phyloP scores from a whole-genome alignment of 2,113 vertebrate genomes.

The Rhabdomys dilectus region DNA sequence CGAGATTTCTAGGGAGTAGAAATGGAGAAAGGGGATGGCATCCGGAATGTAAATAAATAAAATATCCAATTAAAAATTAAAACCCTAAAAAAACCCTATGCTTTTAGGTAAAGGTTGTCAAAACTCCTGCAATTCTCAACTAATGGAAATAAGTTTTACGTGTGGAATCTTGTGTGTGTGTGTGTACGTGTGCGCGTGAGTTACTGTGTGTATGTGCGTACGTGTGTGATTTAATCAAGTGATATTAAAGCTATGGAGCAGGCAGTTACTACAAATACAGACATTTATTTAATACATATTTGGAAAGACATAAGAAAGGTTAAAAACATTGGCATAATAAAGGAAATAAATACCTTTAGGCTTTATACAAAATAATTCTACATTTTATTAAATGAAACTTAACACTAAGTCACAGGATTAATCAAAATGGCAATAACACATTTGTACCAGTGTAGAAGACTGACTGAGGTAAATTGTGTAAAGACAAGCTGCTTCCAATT shows the following conservation, averaged over 20 bases:
- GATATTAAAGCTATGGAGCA: not conserved
- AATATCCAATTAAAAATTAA: too few relatives aligned
- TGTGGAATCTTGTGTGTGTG: not conserved
- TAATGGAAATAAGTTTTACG: conserved; percentile 27
- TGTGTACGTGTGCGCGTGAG: not conserved
- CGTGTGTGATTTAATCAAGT: conserved; percentile 53
- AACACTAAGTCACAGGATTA: conserved; percentile 71
- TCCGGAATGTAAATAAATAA: too few relatives aligned
- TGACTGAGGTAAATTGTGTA: conserved; percentile 53
- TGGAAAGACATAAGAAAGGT: conserved; percentile 55
- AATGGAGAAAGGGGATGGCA: too few relatives aligned
- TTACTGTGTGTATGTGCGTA: not conserved
- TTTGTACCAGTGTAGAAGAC: conserved; percentile 22
- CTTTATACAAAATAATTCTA: not conserved
- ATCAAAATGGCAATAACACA: conserved; percentile 64
- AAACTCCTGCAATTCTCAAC: not conserved
- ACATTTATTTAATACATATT: conserved; percentile 54
- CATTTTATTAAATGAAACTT: conserved; percentile 55
- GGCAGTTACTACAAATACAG: not conserved
- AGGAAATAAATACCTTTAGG: not conserved
- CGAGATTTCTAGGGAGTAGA: too few relatives aligned
- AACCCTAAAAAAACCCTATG: too few relatives aligned
- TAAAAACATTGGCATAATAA: conserved; percentile 45
- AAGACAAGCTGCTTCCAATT: conserved; percentile 65
- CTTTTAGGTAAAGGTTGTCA: not conserved